These are phyloP conservation scores for Nilaparvata lugens DNA, from an alignment of 1,140 invertebrate species.

Conservation along the genomic window DNA sequence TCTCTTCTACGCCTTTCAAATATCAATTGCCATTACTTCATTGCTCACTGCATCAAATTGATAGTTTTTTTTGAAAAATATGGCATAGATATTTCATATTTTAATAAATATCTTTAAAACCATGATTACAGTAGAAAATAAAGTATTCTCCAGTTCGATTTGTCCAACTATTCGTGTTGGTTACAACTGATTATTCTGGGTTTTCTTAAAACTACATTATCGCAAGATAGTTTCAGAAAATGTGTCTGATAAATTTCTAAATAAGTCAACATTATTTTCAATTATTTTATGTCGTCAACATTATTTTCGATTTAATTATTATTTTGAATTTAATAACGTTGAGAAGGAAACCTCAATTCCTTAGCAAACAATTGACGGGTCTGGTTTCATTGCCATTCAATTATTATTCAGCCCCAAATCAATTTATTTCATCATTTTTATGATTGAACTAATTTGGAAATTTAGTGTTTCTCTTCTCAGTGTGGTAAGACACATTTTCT, in stretches of 20 bases:
- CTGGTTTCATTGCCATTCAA: conserved; percentile 12
- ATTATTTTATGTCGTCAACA: no score
- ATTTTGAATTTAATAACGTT: background rate
- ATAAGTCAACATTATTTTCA: no score
- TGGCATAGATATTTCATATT: no score
- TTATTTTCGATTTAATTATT: background rate
- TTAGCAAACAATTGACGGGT: background rate
- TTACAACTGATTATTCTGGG: background rate
- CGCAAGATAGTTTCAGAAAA: conserved; percentile 35
- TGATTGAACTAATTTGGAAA: conserved; percentile 23
- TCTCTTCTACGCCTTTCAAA: no score
- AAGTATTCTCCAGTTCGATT: no score
- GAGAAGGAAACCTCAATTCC: conserved; percentile 14
- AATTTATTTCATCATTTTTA: background rate
- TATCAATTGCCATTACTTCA: no score
- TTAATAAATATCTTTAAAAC: no score
- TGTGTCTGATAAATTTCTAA: conserved; percentile 33
- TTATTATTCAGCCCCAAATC: conserved; percentile 2
- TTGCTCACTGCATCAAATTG: no score
- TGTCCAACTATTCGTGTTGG: no score
- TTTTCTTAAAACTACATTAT: background rate
- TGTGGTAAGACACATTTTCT: conserved; percentile 87
- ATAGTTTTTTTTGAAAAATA: no score
- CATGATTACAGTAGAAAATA: no score
- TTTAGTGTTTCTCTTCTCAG: conserved; percentile 37